These are phyloP conservation scores for Adelognathus sp. DNA, from an alignment of 2,888 invertebrate genomes.

Conservation along the genomic window DNA sequence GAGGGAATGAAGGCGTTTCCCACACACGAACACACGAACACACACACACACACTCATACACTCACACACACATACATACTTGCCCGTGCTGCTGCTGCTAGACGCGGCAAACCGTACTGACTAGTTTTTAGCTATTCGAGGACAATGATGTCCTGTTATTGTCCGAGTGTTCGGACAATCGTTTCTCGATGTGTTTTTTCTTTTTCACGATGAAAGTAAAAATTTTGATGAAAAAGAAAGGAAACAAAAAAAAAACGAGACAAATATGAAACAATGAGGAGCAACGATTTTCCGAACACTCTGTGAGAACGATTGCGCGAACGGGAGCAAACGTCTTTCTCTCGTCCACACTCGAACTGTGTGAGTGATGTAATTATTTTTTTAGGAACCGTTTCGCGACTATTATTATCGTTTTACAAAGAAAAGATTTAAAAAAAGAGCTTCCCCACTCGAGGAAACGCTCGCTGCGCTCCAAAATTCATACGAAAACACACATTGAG, in stretches of 20 bases:
- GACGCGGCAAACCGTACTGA: slow-evolving; percentile 55
- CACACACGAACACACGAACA: background rate
- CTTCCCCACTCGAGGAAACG: slow-evolving; percentile 57
- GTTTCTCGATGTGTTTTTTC: background rate
- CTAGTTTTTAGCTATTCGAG: slow-evolving; percentile 56
- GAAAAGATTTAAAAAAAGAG: too few relatives aligned
- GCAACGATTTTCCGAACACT: slow-evolving; percentile 23
- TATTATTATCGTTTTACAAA: too few relatives aligned
- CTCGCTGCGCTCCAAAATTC: background rate
- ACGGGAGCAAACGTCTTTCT: slow-evolving; percentile 1
- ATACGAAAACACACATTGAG: too few relatives aligned
- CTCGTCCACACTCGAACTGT: slow-evolving; percentile 24
- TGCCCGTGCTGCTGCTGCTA: slow-evolving; percentile 49
- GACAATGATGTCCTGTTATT: slow-evolving; percentile 6
- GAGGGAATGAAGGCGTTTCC: slow-evolving; percentile 3
- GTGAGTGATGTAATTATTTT: slow-evolving; percentile 11
- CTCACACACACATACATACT: slow-evolving; percentile 3
- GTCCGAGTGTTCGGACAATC: background rate
- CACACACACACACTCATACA: background rate
- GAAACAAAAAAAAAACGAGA: too few relatives aligned
- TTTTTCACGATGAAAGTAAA: slow-evolving; percentile 1
- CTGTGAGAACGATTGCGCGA: slow-evolving; percentile 18
- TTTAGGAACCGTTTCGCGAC: slow-evolving; percentile 38
- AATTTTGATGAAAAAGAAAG: too few relatives aligned
- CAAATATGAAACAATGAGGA: background rate